Evolutionary conservation across 2,113 vertebrate genomes (phyloP).

Genomic region (Crotalus tigris): DNA sequence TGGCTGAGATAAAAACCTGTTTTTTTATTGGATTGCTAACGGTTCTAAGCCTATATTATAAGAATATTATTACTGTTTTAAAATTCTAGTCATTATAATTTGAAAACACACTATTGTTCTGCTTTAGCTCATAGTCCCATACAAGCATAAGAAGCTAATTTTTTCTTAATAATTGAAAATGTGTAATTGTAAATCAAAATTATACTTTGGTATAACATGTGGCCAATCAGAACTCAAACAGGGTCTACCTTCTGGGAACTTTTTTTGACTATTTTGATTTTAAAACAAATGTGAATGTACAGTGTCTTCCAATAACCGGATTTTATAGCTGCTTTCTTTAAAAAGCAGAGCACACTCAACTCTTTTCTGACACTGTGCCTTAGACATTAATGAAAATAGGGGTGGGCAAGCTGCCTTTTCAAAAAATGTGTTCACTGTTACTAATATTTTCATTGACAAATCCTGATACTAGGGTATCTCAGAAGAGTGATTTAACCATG

Average conservation of each 20-base stretch:
- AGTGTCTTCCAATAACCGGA: not conserved
- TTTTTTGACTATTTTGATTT: not conserved
- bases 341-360: not conserved
- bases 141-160: not conserved
- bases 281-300: not conserved
- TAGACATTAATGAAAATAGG: not conserved
- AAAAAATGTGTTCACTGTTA: not conserved
- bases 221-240: not conserved
- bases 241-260: not conserved
- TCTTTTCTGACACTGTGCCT: not conserved
- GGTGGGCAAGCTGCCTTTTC: not conserved
- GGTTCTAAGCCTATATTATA: not conserved
- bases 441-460: not conserved
- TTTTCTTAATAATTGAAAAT: not conserved
- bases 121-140: not conserved
- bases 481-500: not conserved
- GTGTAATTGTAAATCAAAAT: not conserved
- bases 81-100: not conserved
- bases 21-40: not conserved
- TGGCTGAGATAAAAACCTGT: not conserved
- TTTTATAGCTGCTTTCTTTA: not conserved
- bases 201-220: not conserved
- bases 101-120: not conserved
- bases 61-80: not conserved
- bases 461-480: too few relatives aligned